Percentiles rank a stretch among this genome's conserved stretches.
These are phyloP conservation scores for Coenobita brevimanus DNA, from an alignment of 1,140 invertebrate genomes.

Conservation along the genomic window DNA sequence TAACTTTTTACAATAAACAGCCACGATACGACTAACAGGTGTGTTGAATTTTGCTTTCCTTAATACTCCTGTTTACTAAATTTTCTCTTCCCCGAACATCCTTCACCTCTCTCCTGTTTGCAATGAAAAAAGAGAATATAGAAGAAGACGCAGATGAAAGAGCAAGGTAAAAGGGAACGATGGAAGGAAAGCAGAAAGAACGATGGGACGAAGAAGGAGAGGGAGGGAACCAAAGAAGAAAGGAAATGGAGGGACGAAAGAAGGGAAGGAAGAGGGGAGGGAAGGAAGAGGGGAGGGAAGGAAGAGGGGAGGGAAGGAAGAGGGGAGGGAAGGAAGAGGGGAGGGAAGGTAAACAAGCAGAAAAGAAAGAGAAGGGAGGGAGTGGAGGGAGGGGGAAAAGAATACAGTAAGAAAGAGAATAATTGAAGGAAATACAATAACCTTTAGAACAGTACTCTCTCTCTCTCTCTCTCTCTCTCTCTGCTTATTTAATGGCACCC, in stretches of 20 bases:
- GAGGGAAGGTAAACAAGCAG: not conserved
- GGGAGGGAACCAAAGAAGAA: not conserved
- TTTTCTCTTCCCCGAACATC: no score
- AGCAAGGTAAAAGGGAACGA: no score
- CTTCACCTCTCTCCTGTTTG: no score
- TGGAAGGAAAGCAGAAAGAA: no score
- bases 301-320: not conserved
- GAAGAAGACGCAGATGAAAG: no score
- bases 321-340: not conserved
- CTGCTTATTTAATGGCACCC: no score
- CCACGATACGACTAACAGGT: no score
- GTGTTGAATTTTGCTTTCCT: no score
- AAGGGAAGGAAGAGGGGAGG: conserved; percentile 10
- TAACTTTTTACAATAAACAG: no score
- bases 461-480: conserved; percentile 21
- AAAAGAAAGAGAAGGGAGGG: not conserved
- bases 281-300: not conserved
- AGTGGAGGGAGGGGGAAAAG: not conserved
- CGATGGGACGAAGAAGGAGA: not conserved
- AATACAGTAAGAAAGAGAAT: not conserved
- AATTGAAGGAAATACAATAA: not conserved
- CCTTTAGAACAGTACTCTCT: no score
- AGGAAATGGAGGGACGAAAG: not conserved
- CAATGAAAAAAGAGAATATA: no score
- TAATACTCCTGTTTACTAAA: no score